A percentile compares a stretch with the other conserved stretches of the same genome.
These are phyloP conservation scores for Dendrolimus punctatus DNA, from an alignment of 1,140 invertebrate species.

Conservation along the genomic window DNA sequence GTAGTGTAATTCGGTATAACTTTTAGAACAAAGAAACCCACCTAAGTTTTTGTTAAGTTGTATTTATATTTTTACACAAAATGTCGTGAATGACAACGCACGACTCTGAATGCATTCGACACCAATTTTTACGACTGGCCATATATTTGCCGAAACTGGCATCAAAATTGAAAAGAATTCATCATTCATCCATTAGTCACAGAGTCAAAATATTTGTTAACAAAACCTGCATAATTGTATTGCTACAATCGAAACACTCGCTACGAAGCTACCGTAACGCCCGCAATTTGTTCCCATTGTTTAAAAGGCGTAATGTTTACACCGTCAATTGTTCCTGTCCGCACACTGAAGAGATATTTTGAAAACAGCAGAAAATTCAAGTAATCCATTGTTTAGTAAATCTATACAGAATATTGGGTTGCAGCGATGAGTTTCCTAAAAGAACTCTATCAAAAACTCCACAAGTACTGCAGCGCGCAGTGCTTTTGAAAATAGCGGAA, in stretches of 20 bases:
- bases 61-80: constrained; percentile 39
- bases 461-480: too few species aligned
- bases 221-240: constrained; percentile 59
- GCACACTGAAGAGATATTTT: constrained; percentile 56
- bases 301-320: constrained; percentile 58
- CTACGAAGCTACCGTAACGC: constrained; percentile 69
- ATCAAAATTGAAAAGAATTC: constrained; percentile 65
- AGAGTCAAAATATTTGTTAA: constrained; percentile 63
- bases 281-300: constrained; percentile 68
- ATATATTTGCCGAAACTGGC: constrained; percentile 62
- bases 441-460: too few species aligned
- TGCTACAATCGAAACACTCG: constrained; percentile 67
- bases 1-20: background rate
- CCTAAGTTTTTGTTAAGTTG: constrained; percentile 30
- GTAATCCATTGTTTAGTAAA: constrained; percentile 41
- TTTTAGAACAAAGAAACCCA: background rate
- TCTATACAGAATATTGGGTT: constrained; percentile 6
- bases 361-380: constrained; percentile 53
- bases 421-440: background rate
- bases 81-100: constrained; percentile 51
- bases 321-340: constrained; percentile 56
- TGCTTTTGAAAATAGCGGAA: constrained; percentile 6
- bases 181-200: constrained; percentile 70
- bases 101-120: constrained; percentile 49
- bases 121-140: constrained; percentile 55